Percentiles rank a stretch among this genome's conserved stretches.
These are phyloP conservation scores for Pteropus alecto DNA, from an alignment of 2,113 vertebrate species.

Conservation along the genomic window DNA sequence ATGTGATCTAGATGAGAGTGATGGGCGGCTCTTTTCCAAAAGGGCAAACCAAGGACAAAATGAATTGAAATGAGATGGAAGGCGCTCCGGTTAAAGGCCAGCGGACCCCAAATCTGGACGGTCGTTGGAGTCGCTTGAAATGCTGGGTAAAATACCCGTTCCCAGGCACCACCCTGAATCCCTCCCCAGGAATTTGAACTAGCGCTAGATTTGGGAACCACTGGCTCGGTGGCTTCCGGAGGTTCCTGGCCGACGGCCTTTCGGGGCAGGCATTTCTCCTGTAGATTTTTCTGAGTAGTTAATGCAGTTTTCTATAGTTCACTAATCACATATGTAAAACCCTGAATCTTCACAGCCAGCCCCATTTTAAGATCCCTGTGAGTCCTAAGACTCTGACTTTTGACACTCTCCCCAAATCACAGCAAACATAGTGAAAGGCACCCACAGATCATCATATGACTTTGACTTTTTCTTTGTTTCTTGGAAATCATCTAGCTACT, in stretches of 20 bases:
- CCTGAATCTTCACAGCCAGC: not conserved
- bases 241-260: not conserved
- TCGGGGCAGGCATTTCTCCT: not conserved
- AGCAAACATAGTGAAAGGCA: not conserved
- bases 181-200: not conserved
- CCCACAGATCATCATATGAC: not conserved
- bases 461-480: not conserved
- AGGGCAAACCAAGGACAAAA: slow-evolving; percentile 22
- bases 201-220: accelerated
- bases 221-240: not conserved
- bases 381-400: not conserved
- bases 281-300: not conserved
- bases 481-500: not conserved
- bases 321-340: not conserved
- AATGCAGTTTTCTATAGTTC: not conserved
- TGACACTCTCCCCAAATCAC: accelerated
- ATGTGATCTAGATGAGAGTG: not conserved
- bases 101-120: not conserved
- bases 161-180: not conserved
- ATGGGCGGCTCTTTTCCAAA: slow-evolving; percentile 7
- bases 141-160: not conserved
- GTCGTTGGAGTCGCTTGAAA: not conserved
- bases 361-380: not conserved
- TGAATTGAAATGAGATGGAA: not conserved
- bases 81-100: not conserved